Evolutionary conservation across 2,888 invertebrate genomes (phyloP), one percentile per base, ranked within the genome.

Genomic region (Tanaodytes sp.): DNA sequence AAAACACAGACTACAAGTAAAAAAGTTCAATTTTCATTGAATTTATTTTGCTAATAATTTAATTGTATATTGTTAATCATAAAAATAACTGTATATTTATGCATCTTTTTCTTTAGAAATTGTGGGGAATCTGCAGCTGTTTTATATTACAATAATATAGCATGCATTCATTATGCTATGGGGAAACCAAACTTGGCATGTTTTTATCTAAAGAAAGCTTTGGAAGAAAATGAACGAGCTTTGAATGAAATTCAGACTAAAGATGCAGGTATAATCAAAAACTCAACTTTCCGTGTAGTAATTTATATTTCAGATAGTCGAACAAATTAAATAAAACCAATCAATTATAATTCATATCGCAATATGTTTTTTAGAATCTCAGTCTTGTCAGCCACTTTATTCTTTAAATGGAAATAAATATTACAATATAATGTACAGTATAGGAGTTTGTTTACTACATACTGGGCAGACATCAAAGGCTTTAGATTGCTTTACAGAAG

Each of bases 401-500:
- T 89, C 87, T 5, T 82, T 90, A 54, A 88, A 89, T 5, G 87
- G 88, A 51, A 90, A 89, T 72, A 88, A 87, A 73, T 89, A 90
- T 80, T 88, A 89, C 73, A 90, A 91, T 80, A 79, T 92, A 51
- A 87, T 94, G 81, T 94, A 93, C 82, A 96, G 95, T 86, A 87
- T 95, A 74, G 96, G 95, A 0, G 88, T 97, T 55, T 90, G 94
- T 14, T 87, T 96, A 77, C 87, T 98, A 37, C 92, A 94, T 80
- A 90, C 94, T 27, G 92, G 92, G 57, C 91, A 93, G 76, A 90
- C 94, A 0, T 88, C 89, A 67, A 92, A 93, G 78, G 97, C 98
- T 0, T 97, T 98, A 85, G 95, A 96, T 80, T 96, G 94, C 83
- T 89, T 97, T 39, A 90, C 94, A 11, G 92, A 95, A 84, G 94